phyloP scores from a whole-genome alignment of 2,113 vertebrate genomes.

The Anarrhichthys ocellatus region DNA sequence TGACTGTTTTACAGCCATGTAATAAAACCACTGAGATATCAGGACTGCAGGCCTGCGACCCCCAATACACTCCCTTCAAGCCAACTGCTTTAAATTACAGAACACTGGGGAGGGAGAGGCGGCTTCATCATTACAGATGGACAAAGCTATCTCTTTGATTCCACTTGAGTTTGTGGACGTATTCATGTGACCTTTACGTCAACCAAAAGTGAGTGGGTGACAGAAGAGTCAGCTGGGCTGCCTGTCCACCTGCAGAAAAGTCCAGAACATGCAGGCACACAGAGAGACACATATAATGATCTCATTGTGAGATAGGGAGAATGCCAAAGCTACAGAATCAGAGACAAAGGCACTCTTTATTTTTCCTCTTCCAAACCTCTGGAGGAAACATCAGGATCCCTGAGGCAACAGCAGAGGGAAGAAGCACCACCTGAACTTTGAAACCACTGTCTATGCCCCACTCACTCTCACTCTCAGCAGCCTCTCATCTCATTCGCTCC shows the following conservation, averaged over 20 bases:
- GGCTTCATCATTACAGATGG: neutral
- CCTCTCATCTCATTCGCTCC: neutral
- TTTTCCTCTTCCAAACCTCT: conserved; percentile 35
- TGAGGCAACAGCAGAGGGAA: conserved; percentile 15
- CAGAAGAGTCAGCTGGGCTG: conserved; percentile 50
- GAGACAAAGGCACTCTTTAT: conserved; percentile 74
- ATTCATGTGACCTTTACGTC: conserved; percentile 44
- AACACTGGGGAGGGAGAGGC: neutral
- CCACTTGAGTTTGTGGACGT: neutral
- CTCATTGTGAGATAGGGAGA: conserved; percentile 73
- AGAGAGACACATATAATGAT: conserved; percentile 62
- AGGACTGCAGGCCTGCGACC: conserved; percentile 10
- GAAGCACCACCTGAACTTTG: conserved; percentile 42
- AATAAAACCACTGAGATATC: conserved; percentile 45
- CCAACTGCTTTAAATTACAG: conserved; percentile 40
- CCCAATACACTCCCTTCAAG: neutral
- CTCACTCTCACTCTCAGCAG: neutral
- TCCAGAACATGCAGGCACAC: neutral
- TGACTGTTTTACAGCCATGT: conserved; percentile 39
- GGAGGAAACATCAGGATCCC: conserved; percentile 43
- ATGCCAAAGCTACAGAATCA: conserved; percentile 53
- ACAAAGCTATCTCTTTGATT: conserved; percentile 49
- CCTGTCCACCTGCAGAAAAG: neutral
- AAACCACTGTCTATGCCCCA: neutral
- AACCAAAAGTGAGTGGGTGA: conserved; percentile 45